A percentile compares a stretch with the other conserved stretches of the same genome.
These are phyloP conservation scores for Acanthococcus lagerstroemiae DNA, from an alignment of 2,888 invertebrate species.

Conservation along the genomic window DNA sequence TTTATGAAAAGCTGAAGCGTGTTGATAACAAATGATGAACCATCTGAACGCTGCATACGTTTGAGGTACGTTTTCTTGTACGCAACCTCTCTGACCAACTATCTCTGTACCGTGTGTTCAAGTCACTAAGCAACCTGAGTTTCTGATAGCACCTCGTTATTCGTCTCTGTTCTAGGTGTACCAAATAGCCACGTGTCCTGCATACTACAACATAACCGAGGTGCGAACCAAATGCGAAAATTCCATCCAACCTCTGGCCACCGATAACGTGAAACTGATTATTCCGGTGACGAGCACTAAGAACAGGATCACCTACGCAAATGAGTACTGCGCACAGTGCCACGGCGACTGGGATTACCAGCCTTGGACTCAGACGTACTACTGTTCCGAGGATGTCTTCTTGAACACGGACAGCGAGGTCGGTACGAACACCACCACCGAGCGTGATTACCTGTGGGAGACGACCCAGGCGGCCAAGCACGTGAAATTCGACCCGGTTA, in stretches of 20 bases:
- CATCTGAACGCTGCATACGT: no score
- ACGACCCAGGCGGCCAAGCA: conserved; percentile 3
- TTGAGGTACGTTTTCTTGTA: no score
- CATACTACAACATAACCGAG: background rate
- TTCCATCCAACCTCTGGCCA: background rate
- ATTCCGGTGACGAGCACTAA: conserved; percentile 10
- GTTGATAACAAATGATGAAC: no score
- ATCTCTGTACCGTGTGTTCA: no score
- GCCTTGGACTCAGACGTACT: background rate
- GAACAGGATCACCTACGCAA: conserved; percentile 7
- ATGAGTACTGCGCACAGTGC: conserved; percentile 14
- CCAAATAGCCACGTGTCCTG: conserved; percentile 4
- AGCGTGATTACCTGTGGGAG: background rate
- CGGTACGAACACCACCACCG: background rate
- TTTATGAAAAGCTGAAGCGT: no score
- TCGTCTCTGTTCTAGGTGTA: conserved; percentile 10
- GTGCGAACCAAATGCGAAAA: conserved; percentile 7
- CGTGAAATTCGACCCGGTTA: background rate
- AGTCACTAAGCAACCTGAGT: no score
- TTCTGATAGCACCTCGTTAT: background rate
- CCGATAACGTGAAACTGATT: background rate
- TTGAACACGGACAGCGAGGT: background rate
- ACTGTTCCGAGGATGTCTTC: background rate
- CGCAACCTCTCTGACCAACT: no score
- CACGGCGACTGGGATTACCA: conserved; percentile 3